Percentiles rank a stretch among this genome's conserved stretches.
Conservation (phyloP, 2,797 vertebrate genomes). For the Phataginus tetradactyla region DNA sequence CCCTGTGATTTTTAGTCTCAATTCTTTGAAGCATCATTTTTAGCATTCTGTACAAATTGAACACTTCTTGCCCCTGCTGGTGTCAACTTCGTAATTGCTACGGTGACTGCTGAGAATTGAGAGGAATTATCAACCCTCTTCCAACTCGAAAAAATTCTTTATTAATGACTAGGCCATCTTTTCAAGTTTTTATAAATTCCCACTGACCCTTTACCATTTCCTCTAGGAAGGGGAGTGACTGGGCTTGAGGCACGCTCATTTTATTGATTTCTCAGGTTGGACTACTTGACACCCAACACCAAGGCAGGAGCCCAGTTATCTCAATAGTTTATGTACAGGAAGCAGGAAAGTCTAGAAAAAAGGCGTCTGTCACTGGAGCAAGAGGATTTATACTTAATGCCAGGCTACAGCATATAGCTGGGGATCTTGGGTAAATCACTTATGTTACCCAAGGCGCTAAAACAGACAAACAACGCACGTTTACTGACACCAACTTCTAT, state of each 20-base stretch:
- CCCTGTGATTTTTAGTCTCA: not conserved
- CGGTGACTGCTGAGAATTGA: not conserved
- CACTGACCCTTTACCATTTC: constrained; percentile 40
- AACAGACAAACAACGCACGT: constrained; percentile 40
- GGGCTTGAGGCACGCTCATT: constrained; percentile 49
- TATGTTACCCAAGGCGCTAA: constrained; percentile 35
- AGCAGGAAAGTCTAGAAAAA: constrained; percentile 40
- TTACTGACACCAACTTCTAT: constrained; percentile 46
- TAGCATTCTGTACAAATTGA: not conserved
- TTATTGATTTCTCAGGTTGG: constrained; percentile 67
- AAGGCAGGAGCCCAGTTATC: constrained; percentile 24
- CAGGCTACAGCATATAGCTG: not conserved
- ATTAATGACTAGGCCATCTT: constrained; percentile 41
- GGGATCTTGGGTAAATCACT: constrained; percentile 61
- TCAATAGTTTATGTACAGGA: constrained; percentile 47
- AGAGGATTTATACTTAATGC: constrained; percentile 44
- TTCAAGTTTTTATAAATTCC: constrained; percentile 33
- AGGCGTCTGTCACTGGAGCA: not conserved
- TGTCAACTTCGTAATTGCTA: constrained; percentile 9
- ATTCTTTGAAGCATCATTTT: not conserved
- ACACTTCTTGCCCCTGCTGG: not conserved
- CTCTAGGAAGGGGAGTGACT: not conserved
- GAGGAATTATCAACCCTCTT: not conserved
- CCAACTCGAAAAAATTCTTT: not conserved
- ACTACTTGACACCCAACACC: constrained; percentile 54